phyloP scores from a whole-genome alignment of 1,140 invertebrate genomes.

The Apis florea region DNA sequence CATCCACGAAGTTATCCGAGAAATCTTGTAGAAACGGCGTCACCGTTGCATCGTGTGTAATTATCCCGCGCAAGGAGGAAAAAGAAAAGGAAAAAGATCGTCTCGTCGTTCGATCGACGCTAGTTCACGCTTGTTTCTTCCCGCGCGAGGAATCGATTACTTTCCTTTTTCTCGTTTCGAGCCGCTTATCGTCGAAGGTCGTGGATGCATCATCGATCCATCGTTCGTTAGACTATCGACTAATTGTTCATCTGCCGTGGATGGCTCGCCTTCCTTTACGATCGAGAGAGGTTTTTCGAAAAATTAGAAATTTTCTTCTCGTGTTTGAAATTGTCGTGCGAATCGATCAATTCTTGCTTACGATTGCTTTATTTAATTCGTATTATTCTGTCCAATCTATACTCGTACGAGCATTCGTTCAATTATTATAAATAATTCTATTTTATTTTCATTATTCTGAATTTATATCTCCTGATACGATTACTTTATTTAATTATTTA shows the following conservation, averaged over 20 bases:
- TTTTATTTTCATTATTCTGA: too few relatives aligned
- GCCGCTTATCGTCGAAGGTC: slow-evolving; percentile 58
- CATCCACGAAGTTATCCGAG: not conserved
- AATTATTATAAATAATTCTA: too few relatives aligned
- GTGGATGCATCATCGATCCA: slow-evolving; percentile 47
- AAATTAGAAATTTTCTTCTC: too few relatives aligned
- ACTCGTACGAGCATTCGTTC: too few relatives aligned
- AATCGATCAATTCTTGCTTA: too few relatives aligned
- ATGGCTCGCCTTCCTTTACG: not conserved
- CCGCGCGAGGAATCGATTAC: slow-evolving; percentile 54
- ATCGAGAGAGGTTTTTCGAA: slow-evolving; percentile 5
- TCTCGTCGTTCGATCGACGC: not conserved
- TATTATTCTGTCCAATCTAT: too few relatives aligned
- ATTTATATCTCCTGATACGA: too few relatives aligned
- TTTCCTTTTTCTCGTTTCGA: slow-evolving; percentile 47
- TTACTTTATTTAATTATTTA: too few relatives aligned
- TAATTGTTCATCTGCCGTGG: slow-evolving; percentile 52
- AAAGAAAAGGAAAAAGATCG: not conserved
- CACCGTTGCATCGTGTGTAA: not conserved
- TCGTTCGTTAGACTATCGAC: slow-evolving; percentile 53
- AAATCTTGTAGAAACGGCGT: not conserved
- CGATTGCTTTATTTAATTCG: too few relatives aligned
- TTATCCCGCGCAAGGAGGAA: not conserved
- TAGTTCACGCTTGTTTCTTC: slow-evolving; percentile 25
- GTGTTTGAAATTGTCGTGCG: too few relatives aligned